Conservation (phyloP, 2,113 vertebrate genomes). For the Pteronura brasiliensis region DNA sequence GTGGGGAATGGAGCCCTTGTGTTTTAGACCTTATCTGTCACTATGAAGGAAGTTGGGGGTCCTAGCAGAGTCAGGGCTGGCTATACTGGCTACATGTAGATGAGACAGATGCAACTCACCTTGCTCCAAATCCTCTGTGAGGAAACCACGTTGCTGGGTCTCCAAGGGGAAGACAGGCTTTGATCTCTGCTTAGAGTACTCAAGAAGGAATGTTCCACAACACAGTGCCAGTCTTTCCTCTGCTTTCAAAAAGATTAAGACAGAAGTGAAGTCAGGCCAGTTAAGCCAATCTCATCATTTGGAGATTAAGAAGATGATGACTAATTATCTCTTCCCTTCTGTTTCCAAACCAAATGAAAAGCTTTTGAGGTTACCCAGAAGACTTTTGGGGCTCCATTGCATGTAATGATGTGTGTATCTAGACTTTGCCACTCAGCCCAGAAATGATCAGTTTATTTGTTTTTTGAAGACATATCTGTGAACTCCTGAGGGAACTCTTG, state of each 20-base stretch:
- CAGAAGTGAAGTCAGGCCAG: conserved; percentile 22
- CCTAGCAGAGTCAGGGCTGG: too few relatives aligned
- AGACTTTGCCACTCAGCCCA: neutral
- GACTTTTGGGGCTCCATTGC: neutral
- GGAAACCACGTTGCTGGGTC: neutral
- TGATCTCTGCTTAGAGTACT: neutral
- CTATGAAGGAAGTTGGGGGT: neutral
- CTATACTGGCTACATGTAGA: neutral
- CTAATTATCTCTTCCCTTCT: neutral
- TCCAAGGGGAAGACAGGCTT: conserved; percentile 26
- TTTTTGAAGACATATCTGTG: neutral
- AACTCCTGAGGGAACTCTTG: neutral
- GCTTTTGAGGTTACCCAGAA: neutral
- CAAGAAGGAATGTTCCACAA: conserved; percentile 40
- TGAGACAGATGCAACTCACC: neutral
- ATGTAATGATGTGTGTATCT: neutral
- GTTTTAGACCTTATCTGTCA: neutral
- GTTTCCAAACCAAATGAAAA: conserved; percentile 50
- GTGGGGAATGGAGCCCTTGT: neutral
- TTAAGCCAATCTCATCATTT: neutral
- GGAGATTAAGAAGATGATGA: conserved; percentile 53
- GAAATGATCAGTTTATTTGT: neutral
- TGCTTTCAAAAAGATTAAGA: conserved; percentile 49
- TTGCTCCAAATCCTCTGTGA: neutral
- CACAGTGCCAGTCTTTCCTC: neutral